phyloP scores from a whole-genome alignment of 2,797 vertebrate species.

The Rhabdomys pumilio region DNA sequence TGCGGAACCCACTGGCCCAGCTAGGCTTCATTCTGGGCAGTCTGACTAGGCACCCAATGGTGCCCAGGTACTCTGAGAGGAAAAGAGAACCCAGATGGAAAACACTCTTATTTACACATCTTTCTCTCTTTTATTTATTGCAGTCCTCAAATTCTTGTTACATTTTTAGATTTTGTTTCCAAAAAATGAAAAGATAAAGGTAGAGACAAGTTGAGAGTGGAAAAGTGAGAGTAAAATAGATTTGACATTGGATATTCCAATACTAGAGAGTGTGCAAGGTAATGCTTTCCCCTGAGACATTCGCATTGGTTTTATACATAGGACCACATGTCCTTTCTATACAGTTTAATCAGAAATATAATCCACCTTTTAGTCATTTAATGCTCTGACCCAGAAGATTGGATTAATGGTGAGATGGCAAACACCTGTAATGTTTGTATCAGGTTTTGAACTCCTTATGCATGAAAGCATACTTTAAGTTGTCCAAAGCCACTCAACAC shows the following conservation, averaged over 20 bases:
- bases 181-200: background rate
- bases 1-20: background rate
- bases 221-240: slow-evolving; percentile 21
- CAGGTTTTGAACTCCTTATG: background rate
- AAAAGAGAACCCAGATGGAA: background rate
- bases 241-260: background rate
- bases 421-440: background rate
- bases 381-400: background rate
- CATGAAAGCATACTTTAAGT: slow-evolving; percentile 10
- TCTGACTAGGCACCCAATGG: background rate
- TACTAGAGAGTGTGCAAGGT: background rate
- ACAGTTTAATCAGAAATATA: background rate
- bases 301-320: no score
- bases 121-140: no score
- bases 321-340: background rate
- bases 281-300: background rate
- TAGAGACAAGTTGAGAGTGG: background rate
- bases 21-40: background rate
- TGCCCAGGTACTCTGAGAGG: background rate
- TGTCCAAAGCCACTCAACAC: background rate
- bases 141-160: background rate
- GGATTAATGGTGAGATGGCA: background rate
- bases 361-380: background rate
- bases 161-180: background rate
- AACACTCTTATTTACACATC: background rate